Percentiles rank a stretch among this genome's conserved stretches.
Conservation (phyloP, 2,113 vertebrate species). For the Odocoileus hemionus region DNA sequence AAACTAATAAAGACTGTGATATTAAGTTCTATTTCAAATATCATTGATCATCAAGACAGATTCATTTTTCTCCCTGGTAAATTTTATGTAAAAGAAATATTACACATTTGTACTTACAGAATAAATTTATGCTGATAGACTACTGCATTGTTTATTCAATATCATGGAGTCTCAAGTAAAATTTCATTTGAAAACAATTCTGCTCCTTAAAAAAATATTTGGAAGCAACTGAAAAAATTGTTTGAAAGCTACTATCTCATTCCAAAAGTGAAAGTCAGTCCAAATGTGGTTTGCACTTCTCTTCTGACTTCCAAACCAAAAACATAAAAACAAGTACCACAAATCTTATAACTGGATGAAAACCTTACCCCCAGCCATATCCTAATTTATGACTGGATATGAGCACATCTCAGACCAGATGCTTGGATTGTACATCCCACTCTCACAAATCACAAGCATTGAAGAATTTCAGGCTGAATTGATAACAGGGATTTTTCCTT, state of each 20-base stretch:
- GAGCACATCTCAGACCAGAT: neutral
- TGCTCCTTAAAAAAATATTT: slow-evolving; percentile 8
- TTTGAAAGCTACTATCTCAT: slow-evolving; percentile 27
- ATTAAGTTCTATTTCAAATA: neutral
- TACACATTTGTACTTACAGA: neutral
- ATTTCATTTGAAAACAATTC: slow-evolving; percentile 1
- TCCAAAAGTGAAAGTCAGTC: slow-evolving; percentile 21
- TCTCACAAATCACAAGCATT: neutral
- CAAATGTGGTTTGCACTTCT: neutral
- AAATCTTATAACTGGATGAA: slow-evolving; percentile 41
- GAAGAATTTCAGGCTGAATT: neutral
- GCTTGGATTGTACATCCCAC: neutral
- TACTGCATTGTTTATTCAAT: neutral
- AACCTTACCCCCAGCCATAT: neutral
- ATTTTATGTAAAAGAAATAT: neutral
- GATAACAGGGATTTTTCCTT: slow-evolving; percentile 6
- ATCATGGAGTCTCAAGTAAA: neutral
- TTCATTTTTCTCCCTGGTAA: neutral
- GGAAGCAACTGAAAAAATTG: neutral
- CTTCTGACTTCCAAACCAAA: slow-evolving; percentile 36
- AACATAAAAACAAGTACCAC: slow-evolving; percentile 35
- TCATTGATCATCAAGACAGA: neutral
- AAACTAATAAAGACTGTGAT: neutral
- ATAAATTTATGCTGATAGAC: neutral
- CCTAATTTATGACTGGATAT: slow-evolving; percentile 24